Evolutionary conservation across 1,140 invertebrate species (phyloP).

Genomic region (Drosophila kepulauana): DNA sequence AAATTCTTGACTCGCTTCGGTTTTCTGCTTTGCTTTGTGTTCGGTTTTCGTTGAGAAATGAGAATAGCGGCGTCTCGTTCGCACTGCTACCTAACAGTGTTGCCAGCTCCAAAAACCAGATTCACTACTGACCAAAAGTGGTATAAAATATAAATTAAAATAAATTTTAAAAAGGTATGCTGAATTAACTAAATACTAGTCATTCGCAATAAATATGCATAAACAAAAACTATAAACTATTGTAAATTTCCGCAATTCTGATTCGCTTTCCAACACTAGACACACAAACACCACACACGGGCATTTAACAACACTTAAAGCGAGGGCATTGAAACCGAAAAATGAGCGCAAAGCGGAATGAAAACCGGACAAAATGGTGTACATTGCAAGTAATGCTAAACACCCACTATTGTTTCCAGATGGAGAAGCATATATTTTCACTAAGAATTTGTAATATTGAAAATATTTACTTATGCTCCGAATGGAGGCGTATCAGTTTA

Average conservation of each 20-base stretch:
- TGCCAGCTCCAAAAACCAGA: slow-evolving; percentile 45
- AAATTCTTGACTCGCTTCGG: slow-evolving; percentile 77
- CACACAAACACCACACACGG: background rate
- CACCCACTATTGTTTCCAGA: slow-evolving; percentile 8
- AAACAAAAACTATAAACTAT: slow-evolving; percentile 13
- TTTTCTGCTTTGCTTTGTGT: slow-evolving; percentile 73
- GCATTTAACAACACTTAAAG: slow-evolving; percentile 64
- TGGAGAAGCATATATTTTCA: slow-evolving; percentile 15
- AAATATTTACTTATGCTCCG: background rate
- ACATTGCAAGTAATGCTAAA: slow-evolving; percentile 36
- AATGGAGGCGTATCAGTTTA: slow-evolving; percentile 14
- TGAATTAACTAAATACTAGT: background rate
- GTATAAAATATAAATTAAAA: background rate
- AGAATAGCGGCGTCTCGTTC: slow-evolving; percentile 59
- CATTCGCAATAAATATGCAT: background rate
- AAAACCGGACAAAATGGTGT: slow-evolving; percentile 82
- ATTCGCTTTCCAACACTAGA: slow-evolving; percentile 49
- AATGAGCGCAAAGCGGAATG: slow-evolving; percentile 67
- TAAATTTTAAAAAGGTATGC: background rate
- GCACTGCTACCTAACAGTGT: slow-evolving; percentile 48
- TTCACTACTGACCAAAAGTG: background rate
- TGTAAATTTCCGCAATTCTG: background rate
- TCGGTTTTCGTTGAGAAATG: slow-evolving; percentile 54
- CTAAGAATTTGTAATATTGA: background rate
- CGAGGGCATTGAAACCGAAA: slow-evolving; percentile 79